Evolutionary conservation across 2,113 vertebrate species (phyloP), one percentile per base, ranked within the genome.

Genomic region (Siniperca chuatsi): DNA sequence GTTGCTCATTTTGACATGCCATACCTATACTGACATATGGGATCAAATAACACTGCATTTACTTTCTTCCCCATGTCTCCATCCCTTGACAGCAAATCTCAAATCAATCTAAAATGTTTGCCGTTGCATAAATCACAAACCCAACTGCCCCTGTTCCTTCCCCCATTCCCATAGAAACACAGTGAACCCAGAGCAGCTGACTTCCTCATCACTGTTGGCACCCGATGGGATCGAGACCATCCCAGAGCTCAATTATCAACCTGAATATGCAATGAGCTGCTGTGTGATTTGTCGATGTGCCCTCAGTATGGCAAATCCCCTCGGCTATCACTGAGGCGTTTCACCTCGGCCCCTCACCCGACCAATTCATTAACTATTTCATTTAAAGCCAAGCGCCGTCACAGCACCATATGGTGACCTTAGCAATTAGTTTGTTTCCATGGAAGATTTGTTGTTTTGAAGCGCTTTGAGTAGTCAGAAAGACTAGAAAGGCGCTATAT

Each of bases 251-350:
- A 81, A 87, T 92, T 88, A 91, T 79, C 86, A 52, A 66, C 42
- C 85, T 75, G 92, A 91, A 91, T 92, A 91, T 91, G 90, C 87
- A 71, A 75, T 23, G 79, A 84, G 92, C 82, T 75, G 92, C 55
- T 0, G 62, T 50, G 82, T 18, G 89, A 85, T 89, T 69, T 83
- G 87, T 87, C 83, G 18, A 1, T 57, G 62, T 18, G 10, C 21
- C 33, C 44, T 48, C 84, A 16, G 60, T 57, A 48, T 29, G 69
- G 79, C 74, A 40, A 87, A 86, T 85, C 85, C 89, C 85, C 75
- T 48, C 62, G 48, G 73, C 86, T 79, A 13, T 75, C 76, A 83
- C 72, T 2, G 62, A 70, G 61, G 50, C 70, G 54, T 69, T 81
- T 83, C 81, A 82, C 81, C 85, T 62, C 62, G 3, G 72, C 68